Evolutionary conservation across 2,797 vertebrate genomes (phyloP).

Genomic region (Centroberyx gerrardi): DNA sequence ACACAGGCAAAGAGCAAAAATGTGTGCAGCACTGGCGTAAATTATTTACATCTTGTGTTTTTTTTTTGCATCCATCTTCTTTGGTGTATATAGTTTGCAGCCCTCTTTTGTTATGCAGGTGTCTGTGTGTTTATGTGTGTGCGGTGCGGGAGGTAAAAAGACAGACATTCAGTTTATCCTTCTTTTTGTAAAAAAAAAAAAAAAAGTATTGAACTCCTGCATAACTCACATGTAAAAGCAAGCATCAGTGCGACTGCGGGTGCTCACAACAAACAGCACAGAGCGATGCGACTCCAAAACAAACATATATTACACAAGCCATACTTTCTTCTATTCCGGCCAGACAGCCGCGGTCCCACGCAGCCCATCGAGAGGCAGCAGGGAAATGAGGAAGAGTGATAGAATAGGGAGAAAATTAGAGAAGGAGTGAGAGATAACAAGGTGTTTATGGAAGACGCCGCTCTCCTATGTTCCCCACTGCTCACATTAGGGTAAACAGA

Average conservation of each 20-base stretch:
- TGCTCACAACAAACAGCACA: slow-evolving; percentile 33
- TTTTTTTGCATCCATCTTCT: slow-evolving; percentile 35
- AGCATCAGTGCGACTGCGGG: slow-evolving; percentile 35
- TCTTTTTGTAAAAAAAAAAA: neutral
- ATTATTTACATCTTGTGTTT: slow-evolving; percentile 41
- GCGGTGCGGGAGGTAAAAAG: neutral
- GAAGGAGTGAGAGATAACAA: slow-evolving; percentile 81
- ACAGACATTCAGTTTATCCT: too few species aligned
- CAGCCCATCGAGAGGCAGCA: slow-evolving; percentile 30
- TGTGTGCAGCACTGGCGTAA: slow-evolving; percentile 40
- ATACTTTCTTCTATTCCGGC: slow-evolving; percentile 47
- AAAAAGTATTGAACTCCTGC: neutral
- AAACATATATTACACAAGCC: slow-evolving; percentile 44
- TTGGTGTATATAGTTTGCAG: slow-evolving; percentile 45
- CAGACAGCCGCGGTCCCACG: neutral
- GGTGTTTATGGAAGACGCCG: slow-evolving; percentile 80
- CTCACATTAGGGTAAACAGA: slow-evolving; percentile 82
- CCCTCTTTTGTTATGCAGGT: slow-evolving; percentile 23
- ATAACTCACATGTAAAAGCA: slow-evolving; percentile 19
- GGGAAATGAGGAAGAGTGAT: slow-evolving; percentile 61
- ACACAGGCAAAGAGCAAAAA: slow-evolving; percentile 38
- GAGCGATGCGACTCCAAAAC: slow-evolving; percentile 35
- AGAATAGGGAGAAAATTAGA: slow-evolving; percentile 79
- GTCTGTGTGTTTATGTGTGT: neutral
- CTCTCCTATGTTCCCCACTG: slow-evolving; percentile 66